Base-by-base conservation (phyloP, 2,888 invertebrate genomes). In the Mactromeris polynyma region DNA sequence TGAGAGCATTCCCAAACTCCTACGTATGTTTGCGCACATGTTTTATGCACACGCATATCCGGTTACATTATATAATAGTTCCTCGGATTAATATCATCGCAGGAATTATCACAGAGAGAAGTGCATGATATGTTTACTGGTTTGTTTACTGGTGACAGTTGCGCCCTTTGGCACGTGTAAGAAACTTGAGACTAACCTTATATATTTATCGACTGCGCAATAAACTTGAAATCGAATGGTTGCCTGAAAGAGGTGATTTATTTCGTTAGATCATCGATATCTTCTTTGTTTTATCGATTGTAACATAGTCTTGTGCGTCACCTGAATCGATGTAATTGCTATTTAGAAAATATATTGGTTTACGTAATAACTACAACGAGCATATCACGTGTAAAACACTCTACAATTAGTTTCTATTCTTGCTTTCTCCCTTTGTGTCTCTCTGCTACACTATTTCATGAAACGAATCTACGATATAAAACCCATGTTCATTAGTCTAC, bases 211-310 rank as follows among this genome's bases (percentile, higher is more conserved):
- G 58, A 64, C 26, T 9, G 11, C 6, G 26, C 58, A 64, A 64
- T 64, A 64, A n/a, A 64, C 26, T 26, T n/a, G n/a, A 26, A 64
- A 64, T 64, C 58, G 26, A 64, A 64, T 26, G 3, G n/a, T 26
- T 64, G 58, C 26, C 26, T n/a, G 58, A 73, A 73, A 73, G 1
- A 33, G 14, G 33, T 33, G 73, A 33, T 73, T 73, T 33, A 33
- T 73, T 73, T 36, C 17, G 7, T 17, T 17, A 36, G 26, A 36
- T 33, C 31, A 73, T 17, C 36, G 36, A 73, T 73, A 79, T 42
- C 31, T 11, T 77, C 73, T 73, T 73, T 83, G 83, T 83, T 77
- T 46, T 51, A 83, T 83, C 31, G 83, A 83, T 83, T 46, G 4
- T 4, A 46, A 73, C 2, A 33, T n/a, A 40, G 40, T 77, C n/a